These are phyloP conservation scores for Phylloscopus collybita DNA, from an alignment of 2,797 vertebrate genomes.

Conservation along the genomic window DNA sequence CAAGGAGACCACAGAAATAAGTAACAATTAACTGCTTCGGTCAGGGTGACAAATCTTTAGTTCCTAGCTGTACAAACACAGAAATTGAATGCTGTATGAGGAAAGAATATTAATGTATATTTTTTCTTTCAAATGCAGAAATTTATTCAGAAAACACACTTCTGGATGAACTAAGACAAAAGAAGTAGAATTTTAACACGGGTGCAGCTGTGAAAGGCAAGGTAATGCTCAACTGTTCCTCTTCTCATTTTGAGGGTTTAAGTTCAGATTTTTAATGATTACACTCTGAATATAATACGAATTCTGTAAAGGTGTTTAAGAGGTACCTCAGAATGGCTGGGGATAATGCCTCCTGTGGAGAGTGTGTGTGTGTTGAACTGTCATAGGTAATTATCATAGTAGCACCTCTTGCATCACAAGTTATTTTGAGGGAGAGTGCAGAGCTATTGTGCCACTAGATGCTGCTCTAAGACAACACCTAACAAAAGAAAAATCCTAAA, in stretches of 20 bases:
- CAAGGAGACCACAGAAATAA: not conserved
- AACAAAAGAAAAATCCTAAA: not conserved
- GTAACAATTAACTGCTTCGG: not conserved
- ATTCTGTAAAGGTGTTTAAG: not conserved
- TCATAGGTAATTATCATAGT: not conserved
- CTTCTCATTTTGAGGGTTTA: not conserved
- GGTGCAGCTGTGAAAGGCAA: fast-evolving
- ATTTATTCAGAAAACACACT: not conserved
- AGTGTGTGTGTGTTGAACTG: not conserved
- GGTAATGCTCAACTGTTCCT: not conserved
- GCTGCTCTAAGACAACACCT: constrained; percentile 79
- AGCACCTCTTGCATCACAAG: not conserved
- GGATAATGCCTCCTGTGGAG: not conserved
- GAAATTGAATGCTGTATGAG: not conserved
- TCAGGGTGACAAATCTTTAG: not conserved
- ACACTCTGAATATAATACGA: not conserved
- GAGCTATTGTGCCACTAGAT: constrained; percentile 73
- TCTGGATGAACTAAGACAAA: not conserved
- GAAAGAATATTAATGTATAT: not conserved
- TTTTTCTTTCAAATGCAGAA: not conserved
- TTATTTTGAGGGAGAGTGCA: not conserved
- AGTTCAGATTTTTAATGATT: not conserved
- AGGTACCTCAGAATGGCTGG: not conserved
- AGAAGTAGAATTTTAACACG: not conserved
- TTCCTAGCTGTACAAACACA: not conserved